Evolutionary conservation across 2,113 vertebrate species (phyloP), one percentile per base, ranked within the genome.

Genomic region (Aramus guarauna): DNA sequence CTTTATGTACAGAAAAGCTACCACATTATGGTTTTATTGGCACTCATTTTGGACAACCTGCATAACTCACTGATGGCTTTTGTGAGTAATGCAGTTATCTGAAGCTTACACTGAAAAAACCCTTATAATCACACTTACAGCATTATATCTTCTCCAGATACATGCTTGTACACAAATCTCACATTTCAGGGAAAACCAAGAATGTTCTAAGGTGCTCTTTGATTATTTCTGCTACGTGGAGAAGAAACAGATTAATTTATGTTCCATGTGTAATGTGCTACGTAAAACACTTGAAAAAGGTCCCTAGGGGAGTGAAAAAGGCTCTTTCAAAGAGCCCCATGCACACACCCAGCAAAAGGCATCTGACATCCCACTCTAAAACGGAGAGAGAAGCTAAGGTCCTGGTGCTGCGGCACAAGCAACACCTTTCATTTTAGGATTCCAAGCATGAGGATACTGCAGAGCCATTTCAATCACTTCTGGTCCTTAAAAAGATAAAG

Each of bases 1-100:
- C 93, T 97, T 97, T 97, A 97, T 97, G 94, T 92, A 95, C 91
- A 95, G 97, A 97, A 97, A 97, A 96, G 96, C 95, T 94, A 95
- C 97, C 94, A 91, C 91, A 95, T 97, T 97, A 95, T 95, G 91
- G 91, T 96, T 97, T 97, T 96, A 97, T 97, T 96, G 94, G 92
- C 94, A 97, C 97, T 97, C 81, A 0, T 97, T 97, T 91, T 97
- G 96, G 94, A 97, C 95, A 97, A 97, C 95, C 94, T 90, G 97
- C 69, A 76, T 97, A 95, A 93, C 91, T 95, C 94, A 95, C 93
- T 88, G 85, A 94, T 79, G 66, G 88, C 58, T 96, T 41, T 85
- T 94, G 90, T 94, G 88, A 95, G 62, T 94, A 96, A 96, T 76
- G 85, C 88, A 92, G 88, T 87, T 92, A 96, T 76, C 85, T 0